Conservation (phyloP, 2,888 invertebrate species). For the Pterobdella sp. region DNA sequence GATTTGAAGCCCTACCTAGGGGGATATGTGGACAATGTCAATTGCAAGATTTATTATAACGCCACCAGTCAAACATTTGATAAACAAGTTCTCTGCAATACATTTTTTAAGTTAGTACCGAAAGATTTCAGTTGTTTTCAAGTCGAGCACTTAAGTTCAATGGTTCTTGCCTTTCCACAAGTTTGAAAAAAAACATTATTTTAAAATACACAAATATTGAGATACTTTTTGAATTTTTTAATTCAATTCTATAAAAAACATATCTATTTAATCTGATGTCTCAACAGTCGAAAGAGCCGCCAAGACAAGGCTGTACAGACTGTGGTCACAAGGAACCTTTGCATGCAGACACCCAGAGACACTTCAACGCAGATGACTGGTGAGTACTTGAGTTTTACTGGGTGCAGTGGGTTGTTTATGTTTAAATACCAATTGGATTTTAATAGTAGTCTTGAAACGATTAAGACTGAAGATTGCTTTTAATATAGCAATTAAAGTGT, state of each 20-base stretch:
- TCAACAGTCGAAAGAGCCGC: background rate
- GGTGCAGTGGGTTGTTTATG: too few relatives aligned
- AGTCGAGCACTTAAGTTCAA: background rate
- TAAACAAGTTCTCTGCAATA: slow-evolving; percentile 37
- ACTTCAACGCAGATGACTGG: slow-evolving; percentile 52
- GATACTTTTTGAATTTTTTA: too few relatives aligned
- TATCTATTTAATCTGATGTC: too few relatives aligned
- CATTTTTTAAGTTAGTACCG: background rate
- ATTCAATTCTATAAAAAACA: too few relatives aligned
- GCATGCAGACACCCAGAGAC: slow-evolving; percentile 49
- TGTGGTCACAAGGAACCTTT: slow-evolving; percentile 43
- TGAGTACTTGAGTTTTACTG: too few relatives aligned
- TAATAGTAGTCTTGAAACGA: too few relatives aligned
- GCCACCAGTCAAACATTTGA: slow-evolving; percentile 70
- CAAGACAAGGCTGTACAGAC: slow-evolving; percentile 46
- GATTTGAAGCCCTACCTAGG: slow-evolving; percentile 67
- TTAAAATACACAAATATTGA: too few relatives aligned
- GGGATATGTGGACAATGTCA: slow-evolving; percentile 67
- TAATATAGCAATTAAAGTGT: too few relatives aligned
- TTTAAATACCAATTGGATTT: too few relatives aligned
- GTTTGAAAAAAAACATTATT: too few relatives aligned
- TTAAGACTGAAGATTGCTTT: too few relatives aligned
- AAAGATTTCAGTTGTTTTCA: background rate
- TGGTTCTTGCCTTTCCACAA: background rate
- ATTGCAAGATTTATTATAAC: slow-evolving; percentile 68